Evolutionary conservation across 2,113 vertebrate species (phyloP).

Genomic region (Procavia capensis): DNA sequence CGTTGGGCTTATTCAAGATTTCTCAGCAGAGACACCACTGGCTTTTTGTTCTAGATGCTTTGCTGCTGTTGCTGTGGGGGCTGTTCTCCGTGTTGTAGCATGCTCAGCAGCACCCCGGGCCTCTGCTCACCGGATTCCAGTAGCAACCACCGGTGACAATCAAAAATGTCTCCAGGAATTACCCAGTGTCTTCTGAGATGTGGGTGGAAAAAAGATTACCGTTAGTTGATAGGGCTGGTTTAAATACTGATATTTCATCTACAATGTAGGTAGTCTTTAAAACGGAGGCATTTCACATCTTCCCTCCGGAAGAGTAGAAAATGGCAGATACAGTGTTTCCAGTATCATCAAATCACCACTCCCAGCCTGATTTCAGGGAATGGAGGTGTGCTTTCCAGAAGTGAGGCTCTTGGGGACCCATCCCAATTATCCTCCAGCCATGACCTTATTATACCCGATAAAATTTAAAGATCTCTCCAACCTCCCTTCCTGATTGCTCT

Average conservation of each 20-base stretch:
- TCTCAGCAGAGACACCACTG: not conserved
- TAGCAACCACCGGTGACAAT: not conserved
- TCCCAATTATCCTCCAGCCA: not conserved
- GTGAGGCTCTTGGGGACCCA: not conserved
- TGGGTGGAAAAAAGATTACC: not conserved
- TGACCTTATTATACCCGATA: not conserved
- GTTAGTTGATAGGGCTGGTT: not conserved
- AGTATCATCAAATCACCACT: not conserved
- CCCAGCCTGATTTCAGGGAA: accelerated
- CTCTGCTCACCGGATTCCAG: not conserved
- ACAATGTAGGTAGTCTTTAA: not conserved
- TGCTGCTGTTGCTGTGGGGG: not conserved
- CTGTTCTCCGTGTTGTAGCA: not conserved
- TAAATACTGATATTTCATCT: not conserved
- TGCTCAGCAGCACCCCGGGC: not conserved
- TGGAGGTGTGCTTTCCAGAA: not conserved
- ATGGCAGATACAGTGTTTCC: not conserved
- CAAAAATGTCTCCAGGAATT: not conserved
- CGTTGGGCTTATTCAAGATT: not conserved
- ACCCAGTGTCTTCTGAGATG: not conserved
- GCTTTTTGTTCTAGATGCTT: not conserved
- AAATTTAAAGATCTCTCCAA: not conserved
- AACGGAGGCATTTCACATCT: not conserved
- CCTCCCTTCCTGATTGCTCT: not conserved
- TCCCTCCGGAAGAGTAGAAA: not conserved